These are phyloP conservation scores for Selenia dentaria DNA, from an alignment of 2,888 invertebrate species.

Conservation along the genomic window DNA sequence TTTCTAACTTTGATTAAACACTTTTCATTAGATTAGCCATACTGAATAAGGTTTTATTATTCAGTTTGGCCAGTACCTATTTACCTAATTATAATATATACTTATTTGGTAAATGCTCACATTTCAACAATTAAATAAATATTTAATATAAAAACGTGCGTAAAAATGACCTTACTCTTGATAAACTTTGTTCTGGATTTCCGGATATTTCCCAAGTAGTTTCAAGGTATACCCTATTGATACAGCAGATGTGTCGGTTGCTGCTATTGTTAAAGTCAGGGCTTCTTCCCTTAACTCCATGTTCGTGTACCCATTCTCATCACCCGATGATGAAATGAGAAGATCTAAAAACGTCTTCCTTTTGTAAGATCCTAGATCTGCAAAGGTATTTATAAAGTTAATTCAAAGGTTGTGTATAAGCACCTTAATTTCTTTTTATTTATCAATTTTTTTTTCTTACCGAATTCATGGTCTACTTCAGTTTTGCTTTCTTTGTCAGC, in stretches of 20 bases:
- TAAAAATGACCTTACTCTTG: slow-evolving; percentile 67
- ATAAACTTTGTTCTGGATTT: slow-evolving; percentile 70
- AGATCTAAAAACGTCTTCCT: slow-evolving; percentile 82
- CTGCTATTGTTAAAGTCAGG: slow-evolving; percentile 82
- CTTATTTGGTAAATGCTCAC: too few relatives aligned
- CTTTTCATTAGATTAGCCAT: too few relatives aligned
- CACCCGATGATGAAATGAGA: slow-evolving; percentile 75
- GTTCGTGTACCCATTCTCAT: slow-evolving; percentile 76
- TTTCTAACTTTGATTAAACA: too few relatives aligned
- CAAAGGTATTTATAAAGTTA: too few relatives aligned
- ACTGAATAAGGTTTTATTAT: too few relatives aligned
- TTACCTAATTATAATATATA: too few relatives aligned
- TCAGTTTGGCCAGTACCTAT: too few relatives aligned
- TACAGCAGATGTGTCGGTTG: slow-evolving; percentile 79
- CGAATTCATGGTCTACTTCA: slow-evolving; percentile 54
- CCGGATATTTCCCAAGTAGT: slow-evolving; percentile 72
- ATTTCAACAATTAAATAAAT: too few relatives aligned
- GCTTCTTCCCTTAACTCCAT: slow-evolving; percentile 84
- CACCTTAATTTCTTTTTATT: too few relatives aligned
- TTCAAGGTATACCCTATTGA: slow-evolving; percentile 68
- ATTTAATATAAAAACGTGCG: too few relatives aligned
- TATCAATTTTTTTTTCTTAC: too few relatives aligned
- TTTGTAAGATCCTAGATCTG: slow-evolving; percentile 60
- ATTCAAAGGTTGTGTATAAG: too few relatives aligned
- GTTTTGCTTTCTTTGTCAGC: slow-evolving; percentile 41